Evolutionary conservation across 2,113 vertebrate species (phyloP), one percentile per base, ranked within the genome.

Genomic region (Oxyruncus cristatus): DNA sequence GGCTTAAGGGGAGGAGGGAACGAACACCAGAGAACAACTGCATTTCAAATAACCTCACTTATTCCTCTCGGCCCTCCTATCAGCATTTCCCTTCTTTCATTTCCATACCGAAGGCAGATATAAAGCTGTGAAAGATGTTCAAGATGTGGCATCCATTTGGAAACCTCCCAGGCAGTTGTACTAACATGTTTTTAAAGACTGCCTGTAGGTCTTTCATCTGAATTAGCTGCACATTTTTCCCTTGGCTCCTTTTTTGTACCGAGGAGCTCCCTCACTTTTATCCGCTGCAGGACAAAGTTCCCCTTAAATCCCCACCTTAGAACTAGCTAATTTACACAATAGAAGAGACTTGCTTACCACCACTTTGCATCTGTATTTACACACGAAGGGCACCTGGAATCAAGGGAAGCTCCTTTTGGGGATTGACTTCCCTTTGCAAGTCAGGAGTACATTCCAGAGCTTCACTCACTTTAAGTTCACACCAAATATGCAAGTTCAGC

Each of bases 201-300:
- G 95, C 97, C 93, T 85, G 56, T 92, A 91, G 96, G 90, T 96
- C 86, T 96, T 95, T 97, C 88, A 96, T 96, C 93, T 96, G 96
- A 87, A 95, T 96, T 96, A 96, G 83, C 56, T 90, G 89, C 86
- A 96, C 95, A 96, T 97, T 96, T 92, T 95, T 97, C 93, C 62
- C 50, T 92, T 89, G 88, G 67, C 92, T 96, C 55, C 75, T 75
- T 92, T 76, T 92, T 88, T 92, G 52, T 89, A 85, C 77, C 26
- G 71, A 95, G 90, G 66, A 94, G 78, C 58, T 93, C 84, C 46
- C 71, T 82, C 1, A 8, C 89, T 93, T 97, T 95, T 93, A 93
- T 88, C 73, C 15, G 4, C 87, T 88, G 92, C 86, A 58, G 84
- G 90, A 96, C 74, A 94, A 96, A 96, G 91, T 92, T 95, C 86